Evolutionary conservation across 92 coral and sea anemone genomes (phyloP).

Genomic region (Zoanthus sansibaricus): DNA sequence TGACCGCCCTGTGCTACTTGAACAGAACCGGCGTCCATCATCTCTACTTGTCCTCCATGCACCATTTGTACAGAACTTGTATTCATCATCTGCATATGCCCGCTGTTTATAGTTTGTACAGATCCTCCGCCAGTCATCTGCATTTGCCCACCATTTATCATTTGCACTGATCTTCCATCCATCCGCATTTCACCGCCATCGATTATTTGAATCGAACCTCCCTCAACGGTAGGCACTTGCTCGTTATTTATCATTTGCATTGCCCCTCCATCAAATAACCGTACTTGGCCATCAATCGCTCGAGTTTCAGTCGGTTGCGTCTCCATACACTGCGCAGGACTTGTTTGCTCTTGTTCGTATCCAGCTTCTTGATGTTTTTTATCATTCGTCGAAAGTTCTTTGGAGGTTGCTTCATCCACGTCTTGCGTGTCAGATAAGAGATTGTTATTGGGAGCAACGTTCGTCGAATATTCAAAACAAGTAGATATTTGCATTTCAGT

Average conservation of each 20-base stretch:
- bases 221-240: background rate
- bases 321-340: background rate
- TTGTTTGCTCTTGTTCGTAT: background rate
- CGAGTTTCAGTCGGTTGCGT: conserved; percentile 1
- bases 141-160: background rate
- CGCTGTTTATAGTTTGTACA: background rate
- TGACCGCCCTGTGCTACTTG: background rate
- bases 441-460: background rate
- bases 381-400: background rate
- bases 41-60: conserved; percentile 3
- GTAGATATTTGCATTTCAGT: conserved; percentile 27
- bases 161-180: background rate
- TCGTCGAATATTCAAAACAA: conserved; percentile 26
- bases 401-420: conserved; percentile 22
- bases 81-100: background rate
- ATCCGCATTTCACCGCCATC: background rate
- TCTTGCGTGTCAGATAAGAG: conserved; percentile 27
- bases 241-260: conserved; percentile 1
- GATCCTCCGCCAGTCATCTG: background rate
- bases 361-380: background rate
- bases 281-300: background rate
- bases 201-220: background rate
- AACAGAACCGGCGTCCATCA: background rate
- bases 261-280: background rate
- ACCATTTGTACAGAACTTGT: background rate